A percentile compares a stretch with the other conserved stretches of the same genome.
phyloP scores from a whole-genome alignment of 2,797 vertebrate genomes.

The Enteromius thamalakanensis region DNA sequence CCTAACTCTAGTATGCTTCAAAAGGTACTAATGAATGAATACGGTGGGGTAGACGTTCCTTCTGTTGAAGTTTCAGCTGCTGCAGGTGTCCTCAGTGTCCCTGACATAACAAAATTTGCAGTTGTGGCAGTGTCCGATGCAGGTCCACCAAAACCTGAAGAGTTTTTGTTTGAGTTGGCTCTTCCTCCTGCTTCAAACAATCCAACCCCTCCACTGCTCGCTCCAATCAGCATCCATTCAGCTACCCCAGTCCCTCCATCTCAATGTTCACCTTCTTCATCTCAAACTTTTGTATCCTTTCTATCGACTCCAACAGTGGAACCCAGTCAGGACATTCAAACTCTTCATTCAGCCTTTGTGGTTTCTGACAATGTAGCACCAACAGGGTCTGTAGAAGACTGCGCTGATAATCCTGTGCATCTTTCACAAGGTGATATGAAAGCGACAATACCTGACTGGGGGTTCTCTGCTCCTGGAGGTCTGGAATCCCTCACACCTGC shows the following conservation, averaged over 20 bases:
- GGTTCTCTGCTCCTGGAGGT: conserved; percentile 65
- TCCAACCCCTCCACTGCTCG: conserved; percentile 75
- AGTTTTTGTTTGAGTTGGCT: conserved; percentile 71
- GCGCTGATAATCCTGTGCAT: conserved; percentile 68
- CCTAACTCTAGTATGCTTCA: conserved; percentile 82
- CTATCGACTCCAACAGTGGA: conserved; percentile 77
- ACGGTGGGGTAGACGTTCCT: conserved; percentile 69
- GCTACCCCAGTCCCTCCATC: conserved; percentile 78
- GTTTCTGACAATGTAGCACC: conserved; percentile 82
- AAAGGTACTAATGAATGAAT: conserved; percentile 85
- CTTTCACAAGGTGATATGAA: conserved; percentile 70
- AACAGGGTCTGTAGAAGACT: conserved; percentile 73
- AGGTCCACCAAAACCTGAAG: conserved; percentile 64
- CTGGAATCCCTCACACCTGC: conserved; percentile 72
- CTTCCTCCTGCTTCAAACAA: conserved; percentile 69
- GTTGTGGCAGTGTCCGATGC: conserved; percentile 71
- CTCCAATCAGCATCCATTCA: conserved; percentile 79
- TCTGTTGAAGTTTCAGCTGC: conserved; percentile 51
- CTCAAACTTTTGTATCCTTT: conserved; percentile 80
- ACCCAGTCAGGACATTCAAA: conserved; percentile 65
- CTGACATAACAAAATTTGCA: conserved; percentile 73
- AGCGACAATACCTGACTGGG: conserved; percentile 65
- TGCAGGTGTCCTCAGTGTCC: conserved; percentile 62
- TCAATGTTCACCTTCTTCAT: conserved; percentile 77
- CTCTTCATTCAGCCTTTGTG: conserved; percentile 67